Conservation (phyloP, 2,113 vertebrate genomes). For the Acrocephalus kingi region DNA sequence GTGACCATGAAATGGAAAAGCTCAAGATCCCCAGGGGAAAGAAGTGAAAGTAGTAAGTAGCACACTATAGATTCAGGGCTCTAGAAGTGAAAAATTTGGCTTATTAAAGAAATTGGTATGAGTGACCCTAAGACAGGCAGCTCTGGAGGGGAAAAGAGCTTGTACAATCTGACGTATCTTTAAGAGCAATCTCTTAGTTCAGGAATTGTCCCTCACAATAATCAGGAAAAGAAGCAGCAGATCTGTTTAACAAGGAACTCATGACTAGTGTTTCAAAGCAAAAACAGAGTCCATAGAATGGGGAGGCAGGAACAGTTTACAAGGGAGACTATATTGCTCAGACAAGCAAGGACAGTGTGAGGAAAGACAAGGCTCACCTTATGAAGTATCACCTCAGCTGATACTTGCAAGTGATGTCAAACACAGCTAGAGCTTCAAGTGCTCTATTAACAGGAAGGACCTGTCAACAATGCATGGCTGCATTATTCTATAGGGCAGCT, state of each 20-base stretch:
- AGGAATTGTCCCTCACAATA: background rate
- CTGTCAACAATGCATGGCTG: background rate
- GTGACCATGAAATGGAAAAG: background rate
- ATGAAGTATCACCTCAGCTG: background rate
- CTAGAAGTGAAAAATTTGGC: background rate
- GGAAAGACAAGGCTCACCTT: background rate
- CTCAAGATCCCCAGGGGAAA: background rate
- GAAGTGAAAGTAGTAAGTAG: background rate
- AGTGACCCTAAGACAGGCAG: background rate
- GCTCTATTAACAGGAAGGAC: background rate
- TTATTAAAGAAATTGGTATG: background rate
- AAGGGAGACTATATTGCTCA: background rate
- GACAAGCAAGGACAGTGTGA: background rate
- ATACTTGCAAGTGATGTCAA: background rate
- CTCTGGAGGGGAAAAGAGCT: background rate
- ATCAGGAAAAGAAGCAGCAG: background rate
- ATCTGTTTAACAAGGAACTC: background rate
- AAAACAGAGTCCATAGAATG: background rate
- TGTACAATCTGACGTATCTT: background rate
- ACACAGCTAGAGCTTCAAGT: background rate
- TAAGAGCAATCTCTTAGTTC: background rate
- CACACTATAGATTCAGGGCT: background rate
- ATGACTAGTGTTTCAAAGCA: background rate
- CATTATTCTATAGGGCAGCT: background rate
- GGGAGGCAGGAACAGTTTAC: background rate